A percentile compares a stretch with the other conserved stretches of the same genome.
Conservation (phyloP, 2,113 vertebrate genomes). For the Xiphophorus hellerii region DNA sequence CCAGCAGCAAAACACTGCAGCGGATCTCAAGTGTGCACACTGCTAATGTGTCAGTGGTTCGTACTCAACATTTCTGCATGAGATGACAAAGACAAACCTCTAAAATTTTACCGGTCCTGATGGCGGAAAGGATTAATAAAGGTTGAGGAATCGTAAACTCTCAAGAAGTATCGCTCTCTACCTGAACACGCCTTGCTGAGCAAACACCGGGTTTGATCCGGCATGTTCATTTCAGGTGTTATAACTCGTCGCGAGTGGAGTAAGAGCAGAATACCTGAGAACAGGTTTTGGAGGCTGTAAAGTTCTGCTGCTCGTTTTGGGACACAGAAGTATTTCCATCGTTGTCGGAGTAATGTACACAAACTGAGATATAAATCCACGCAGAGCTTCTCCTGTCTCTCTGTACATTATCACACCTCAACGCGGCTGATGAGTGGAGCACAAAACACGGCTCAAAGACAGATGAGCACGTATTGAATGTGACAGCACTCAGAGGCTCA, state of each 20-base stretch:
- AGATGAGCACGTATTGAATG: conserved; percentile 8
- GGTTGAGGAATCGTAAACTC: conserved; percentile 16
- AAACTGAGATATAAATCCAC: conserved; percentile 23
- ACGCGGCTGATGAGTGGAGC: conserved; percentile 4
- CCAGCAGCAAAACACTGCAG: conserved; percentile 24
- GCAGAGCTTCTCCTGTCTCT: conserved; percentile 18
- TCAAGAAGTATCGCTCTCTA: conserved; percentile 2
- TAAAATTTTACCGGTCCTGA: conserved; percentile 8
- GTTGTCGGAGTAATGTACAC: conserved; percentile 27
- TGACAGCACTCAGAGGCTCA: not conserved
- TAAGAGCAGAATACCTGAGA: conserved; percentile 45
- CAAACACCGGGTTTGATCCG: conserved; percentile 53
- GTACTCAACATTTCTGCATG: conserved; percentile 48
- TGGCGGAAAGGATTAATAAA: conserved; percentile 3
- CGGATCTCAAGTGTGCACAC: conserved; percentile 29
- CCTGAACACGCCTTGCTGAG: conserved; percentile 60
- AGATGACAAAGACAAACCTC: not conserved
- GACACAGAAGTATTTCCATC: conserved; percentile 19
- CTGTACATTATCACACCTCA: conserved; percentile 39
- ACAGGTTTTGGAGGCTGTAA: conserved; percentile 67
- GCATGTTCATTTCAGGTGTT: conserved; percentile 37
- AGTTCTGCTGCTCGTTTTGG: conserved; percentile 34
- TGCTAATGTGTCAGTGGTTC: conserved; percentile 28
- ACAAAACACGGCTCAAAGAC: conserved; percentile 41
- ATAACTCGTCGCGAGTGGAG: conserved; percentile 37